Percentiles rank a stretch among this genome's conserved stretches.
These are phyloP conservation scores for Antitype chi DNA, from an alignment of 2,888 invertebrate genomes.

Conservation along the genomic window DNA sequence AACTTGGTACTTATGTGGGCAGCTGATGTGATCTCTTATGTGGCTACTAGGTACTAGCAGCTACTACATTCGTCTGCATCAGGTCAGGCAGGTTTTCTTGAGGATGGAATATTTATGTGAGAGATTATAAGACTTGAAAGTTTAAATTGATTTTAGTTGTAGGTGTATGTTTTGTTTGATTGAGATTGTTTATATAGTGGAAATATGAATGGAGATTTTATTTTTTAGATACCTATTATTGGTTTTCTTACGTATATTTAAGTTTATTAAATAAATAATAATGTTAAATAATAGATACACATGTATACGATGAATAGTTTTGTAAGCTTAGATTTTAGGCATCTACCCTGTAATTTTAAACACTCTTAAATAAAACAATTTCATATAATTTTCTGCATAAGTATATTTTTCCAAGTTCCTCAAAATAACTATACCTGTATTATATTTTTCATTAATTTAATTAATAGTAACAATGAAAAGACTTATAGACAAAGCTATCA, in stretches of 20 bases:
- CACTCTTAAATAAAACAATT: constrained; percentile 3
- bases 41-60: constrained; percentile 70
- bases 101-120: constrained; percentile 40
- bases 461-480: not conserved
- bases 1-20: constrained; percentile 54
- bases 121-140: constrained; percentile 20
- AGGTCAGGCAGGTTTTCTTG: constrained; percentile 40
- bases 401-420: not conserved
- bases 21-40: constrained; percentile 81
- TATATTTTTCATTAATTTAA: no score
- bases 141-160: constrained; percentile 29
- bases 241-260: not conserved
- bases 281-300: not conserved
- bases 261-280: not conserved
- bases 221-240: not conserved
- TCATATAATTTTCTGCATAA: not conserved
- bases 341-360: not conserved
- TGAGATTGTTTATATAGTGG: not conserved
- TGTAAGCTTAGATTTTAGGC: not conserved
- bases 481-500: not conserved
- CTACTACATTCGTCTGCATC: constrained; percentile 47
- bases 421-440: not conserved
- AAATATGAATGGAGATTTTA: not conserved
- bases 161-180: not conserved
- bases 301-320: constrained; percentile 28